Evolutionary conservation across 2,797 vertebrate species (phyloP).

Genomic region (Pagetopsis macropterus): DNA sequence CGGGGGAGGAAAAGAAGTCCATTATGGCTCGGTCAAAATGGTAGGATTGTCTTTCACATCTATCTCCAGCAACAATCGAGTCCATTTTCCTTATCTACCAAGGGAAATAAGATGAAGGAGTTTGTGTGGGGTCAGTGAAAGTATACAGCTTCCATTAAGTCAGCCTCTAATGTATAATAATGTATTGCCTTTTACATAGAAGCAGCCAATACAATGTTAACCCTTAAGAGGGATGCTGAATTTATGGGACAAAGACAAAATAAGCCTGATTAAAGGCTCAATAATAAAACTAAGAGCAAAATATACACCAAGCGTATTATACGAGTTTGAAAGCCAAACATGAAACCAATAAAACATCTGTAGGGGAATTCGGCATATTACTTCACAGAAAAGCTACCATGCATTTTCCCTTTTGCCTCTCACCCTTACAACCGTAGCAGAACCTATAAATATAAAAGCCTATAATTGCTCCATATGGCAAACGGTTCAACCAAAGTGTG

Average conservation of each 20-base stretch:
- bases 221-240: slow-evolving; percentile 22
- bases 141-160: slow-evolving; percentile 32
- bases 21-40: slow-evolving; percentile 14
- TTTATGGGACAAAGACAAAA: slow-evolving; percentile 23
- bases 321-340: slow-evolving; percentile 50
- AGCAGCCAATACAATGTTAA: slow-evolving; percentile 43
- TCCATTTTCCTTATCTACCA: slow-evolving; percentile 42
- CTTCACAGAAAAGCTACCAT: slow-evolving; percentile 42
- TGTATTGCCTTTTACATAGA: slow-evolving; percentile 33
- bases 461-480: slow-evolving; percentile 67
- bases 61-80: slow-evolving; percentile 41
- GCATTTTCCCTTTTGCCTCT: slow-evolving; percentile 20
- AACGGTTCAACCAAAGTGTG: slow-evolving; percentile 57
- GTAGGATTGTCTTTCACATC: slow-evolving; percentile 48
- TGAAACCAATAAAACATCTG: slow-evolving; percentile 51
- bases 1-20: slow-evolving; percentile 22
- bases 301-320: slow-evolving; percentile 47
- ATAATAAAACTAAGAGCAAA: slow-evolving; percentile 51
- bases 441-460: slow-evolving; percentile 50
- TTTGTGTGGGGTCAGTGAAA: slow-evolving; percentile 49
- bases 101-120: slow-evolving; percentile 51
- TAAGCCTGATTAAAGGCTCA: slow-evolving; percentile 35
- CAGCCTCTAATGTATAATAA: slow-evolving; percentile 38
- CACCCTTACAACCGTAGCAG: slow-evolving; percentile 25
- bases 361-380: slow-evolving; percentile 34